A percentile compares a stretch with the other conserved stretches of the same genome.
phyloP scores from a whole-genome alignment of 1,140 invertebrate genomes.

The Atta cephalotes region DNA sequence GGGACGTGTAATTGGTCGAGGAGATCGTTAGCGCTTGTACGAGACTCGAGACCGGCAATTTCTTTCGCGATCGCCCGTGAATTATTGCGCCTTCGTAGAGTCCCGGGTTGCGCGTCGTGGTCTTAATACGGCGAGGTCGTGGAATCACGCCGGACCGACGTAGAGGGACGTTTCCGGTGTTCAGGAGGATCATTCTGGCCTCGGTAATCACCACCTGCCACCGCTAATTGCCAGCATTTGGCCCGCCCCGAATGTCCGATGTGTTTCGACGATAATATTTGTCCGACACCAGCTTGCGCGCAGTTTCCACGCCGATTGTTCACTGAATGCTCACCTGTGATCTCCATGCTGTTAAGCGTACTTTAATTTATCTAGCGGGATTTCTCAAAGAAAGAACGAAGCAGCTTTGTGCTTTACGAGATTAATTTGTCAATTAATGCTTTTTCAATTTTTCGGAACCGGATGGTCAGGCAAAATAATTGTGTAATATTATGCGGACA shows the following conservation, averaged over 20 bases:
- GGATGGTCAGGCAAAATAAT: not conserved
- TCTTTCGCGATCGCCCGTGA: conserved; percentile 61
- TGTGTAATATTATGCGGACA: no score
- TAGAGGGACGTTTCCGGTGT: conserved; percentile 64
- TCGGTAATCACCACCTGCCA: conserved; percentile 64
- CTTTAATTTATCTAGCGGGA: not conserved
- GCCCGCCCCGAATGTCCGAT: conserved; percentile 54
- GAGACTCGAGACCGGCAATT: conserved; percentile 65
- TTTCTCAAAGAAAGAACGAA: not conserved
- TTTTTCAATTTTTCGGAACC: not conserved
- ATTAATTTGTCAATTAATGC: not conserved
- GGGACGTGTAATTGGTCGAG: conserved; percentile 44
- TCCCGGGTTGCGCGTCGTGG: conserved; percentile 2
- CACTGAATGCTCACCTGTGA: conserved; percentile 47
- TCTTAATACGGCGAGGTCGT: conserved; percentile 48
- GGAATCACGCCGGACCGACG: conserved; percentile 42
- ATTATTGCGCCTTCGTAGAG: conserved; percentile 60
- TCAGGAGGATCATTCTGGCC: conserved; percentile 62
- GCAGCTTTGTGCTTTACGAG: not conserved
- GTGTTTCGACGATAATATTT: conserved; percentile 58
- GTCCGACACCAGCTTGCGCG: conserved; percentile 53
- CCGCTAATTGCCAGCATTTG: conserved; percentile 59
- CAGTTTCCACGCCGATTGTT: conserved; percentile 38
- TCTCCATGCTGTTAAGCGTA: not conserved
- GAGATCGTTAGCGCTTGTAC: conserved; percentile 55